These are phyloP conservation scores for Sinopyrophorus schimmeli DNA, from an alignment of 2,888 invertebrate genomes.

Conservation along the genomic window DNA sequence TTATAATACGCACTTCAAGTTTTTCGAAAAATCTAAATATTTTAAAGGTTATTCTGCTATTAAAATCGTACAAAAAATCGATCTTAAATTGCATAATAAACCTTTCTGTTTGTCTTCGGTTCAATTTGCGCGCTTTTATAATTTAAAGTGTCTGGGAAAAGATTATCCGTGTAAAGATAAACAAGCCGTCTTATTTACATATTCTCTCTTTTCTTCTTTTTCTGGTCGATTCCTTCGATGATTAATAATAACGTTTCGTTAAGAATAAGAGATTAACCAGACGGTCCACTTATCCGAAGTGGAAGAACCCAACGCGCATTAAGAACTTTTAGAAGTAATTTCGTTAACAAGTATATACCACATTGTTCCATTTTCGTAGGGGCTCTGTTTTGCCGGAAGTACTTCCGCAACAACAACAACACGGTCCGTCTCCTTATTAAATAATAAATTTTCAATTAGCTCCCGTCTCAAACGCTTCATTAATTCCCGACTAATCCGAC, in stretches of 20 bases:
- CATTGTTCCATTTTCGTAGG: constrained; percentile 27
- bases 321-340: constrained; percentile 30
- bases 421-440: constrained; percentile 32
- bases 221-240: constrained; percentile 14
- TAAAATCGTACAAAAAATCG: too few relatives aligned
- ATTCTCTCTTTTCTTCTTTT: too few relatives aligned
- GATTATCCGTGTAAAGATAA: too few relatives aligned
- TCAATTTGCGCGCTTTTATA: too few relatives aligned
- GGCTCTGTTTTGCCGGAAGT: constrained; percentile 23
- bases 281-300: constrained; percentile 23
- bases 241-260: too few relatives aligned
- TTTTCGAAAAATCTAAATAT: too few relatives aligned
- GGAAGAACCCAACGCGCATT: constrained; percentile 19
- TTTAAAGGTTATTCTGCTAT: too few relatives aligned
- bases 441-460: constrained; percentile 37
- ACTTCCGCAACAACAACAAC: constrained; percentile 28
- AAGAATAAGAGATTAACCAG: constrained; percentile 23
- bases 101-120: too few relatives aligned
- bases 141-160: too few relatives aligned
- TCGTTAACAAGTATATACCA: constrained; percentile 24
- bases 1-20: too few relatives aligned
- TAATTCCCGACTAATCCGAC: constrained; percentile 31
- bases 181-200: too few relatives aligned
- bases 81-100: too few relatives aligned
- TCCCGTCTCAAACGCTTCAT: constrained; percentile 32